These are phyloP conservation scores for Dolichomitus sp. DNA, from an alignment of 2,888 invertebrate species.

Conservation along the genomic window DNA sequence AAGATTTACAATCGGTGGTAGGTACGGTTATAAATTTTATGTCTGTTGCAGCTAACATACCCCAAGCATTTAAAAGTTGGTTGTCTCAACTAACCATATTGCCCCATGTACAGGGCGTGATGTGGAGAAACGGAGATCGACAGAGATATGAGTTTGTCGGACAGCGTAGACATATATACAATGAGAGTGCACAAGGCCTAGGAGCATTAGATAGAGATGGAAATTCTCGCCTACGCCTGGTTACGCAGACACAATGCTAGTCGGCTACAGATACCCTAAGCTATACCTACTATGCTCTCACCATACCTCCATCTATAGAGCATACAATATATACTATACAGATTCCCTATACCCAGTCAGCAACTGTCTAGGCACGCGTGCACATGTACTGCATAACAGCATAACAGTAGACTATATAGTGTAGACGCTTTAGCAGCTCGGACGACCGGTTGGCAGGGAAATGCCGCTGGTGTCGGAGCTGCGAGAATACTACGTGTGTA, in stretches of 20 bases:
- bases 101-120: neutral
- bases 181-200: neutral
- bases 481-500: constrained; percentile 46
- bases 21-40: too few relatives aligned
- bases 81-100: neutral
- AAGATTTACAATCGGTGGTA: too few relatives aligned
- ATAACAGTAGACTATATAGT: neutral
- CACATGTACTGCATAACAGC: neutral
- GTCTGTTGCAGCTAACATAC: too few relatives aligned
- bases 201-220: constrained; percentile 4
- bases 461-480: constrained; percentile 13
- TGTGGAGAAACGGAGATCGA: neutral
- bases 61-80: too few relatives aligned
- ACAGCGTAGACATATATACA: neutral
- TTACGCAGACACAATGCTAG: constrained; percentile 16
- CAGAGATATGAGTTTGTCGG: neutral
- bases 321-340: neutral
- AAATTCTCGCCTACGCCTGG: constrained; percentile 19
- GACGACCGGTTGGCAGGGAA: constrained; percentile 32
- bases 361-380: constrained; percentile 16
- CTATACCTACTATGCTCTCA: neutral
- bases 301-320: neutral
- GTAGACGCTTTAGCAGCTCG: constrained; percentile 7
- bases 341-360: neutral
- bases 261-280: neutral